A percentile compares a stretch with the other conserved stretches of the same genome.
Conservation (phyloP, 2,888 invertebrate species). For the Drosophila trichaetosa region DNA sequence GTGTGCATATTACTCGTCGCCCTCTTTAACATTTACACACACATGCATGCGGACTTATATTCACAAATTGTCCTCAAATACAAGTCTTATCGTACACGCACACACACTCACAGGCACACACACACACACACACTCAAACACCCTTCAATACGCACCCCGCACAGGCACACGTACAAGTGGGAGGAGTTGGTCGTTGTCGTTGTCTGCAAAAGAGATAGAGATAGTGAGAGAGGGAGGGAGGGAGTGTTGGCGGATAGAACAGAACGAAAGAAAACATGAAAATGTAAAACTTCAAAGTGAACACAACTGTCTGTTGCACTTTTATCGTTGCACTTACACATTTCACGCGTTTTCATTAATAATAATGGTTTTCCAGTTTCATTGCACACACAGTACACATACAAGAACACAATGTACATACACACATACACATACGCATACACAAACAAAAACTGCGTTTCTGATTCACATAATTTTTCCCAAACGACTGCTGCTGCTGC, state of each 20-base stretch:
- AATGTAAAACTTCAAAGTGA: constrained; percentile 60
- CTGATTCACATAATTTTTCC: constrained; percentile 68
- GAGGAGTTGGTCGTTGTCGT: constrained; percentile 61
- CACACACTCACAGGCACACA: constrained; percentile 27
- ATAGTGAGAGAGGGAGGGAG: constrained; percentile 3
- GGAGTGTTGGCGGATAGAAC: constrained; percentile 17
- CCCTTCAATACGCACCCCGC: constrained; percentile 72
- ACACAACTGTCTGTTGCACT: constrained; percentile 27
- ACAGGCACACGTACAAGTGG: constrained; percentile 70
- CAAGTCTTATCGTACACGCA: constrained; percentile 67
- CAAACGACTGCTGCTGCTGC: constrained; percentile 38
- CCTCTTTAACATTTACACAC: constrained; percentile 57
- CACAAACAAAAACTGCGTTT: constrained; percentile 68
- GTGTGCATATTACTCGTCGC: constrained; percentile 61
- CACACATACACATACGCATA: constrained; percentile 38
- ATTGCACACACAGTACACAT: constrained; percentile 66
- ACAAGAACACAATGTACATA: constrained; percentile 67
- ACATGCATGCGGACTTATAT: constrained; percentile 28
- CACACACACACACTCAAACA: constrained; percentile 39
- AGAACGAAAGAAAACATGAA: constrained; percentile 53
- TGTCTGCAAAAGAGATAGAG: constrained; percentile 42
- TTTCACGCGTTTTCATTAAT: constrained; percentile 68
- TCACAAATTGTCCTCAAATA: constrained; percentile 61
- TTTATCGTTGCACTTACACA: constrained; percentile 62
- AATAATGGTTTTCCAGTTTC: constrained; percentile 63